Percentiles rank a stretch among this genome's conserved stretches.
phyloP scores from a whole-genome alignment of 2,888 invertebrate species.

The Oxycera nigricornis region DNA sequence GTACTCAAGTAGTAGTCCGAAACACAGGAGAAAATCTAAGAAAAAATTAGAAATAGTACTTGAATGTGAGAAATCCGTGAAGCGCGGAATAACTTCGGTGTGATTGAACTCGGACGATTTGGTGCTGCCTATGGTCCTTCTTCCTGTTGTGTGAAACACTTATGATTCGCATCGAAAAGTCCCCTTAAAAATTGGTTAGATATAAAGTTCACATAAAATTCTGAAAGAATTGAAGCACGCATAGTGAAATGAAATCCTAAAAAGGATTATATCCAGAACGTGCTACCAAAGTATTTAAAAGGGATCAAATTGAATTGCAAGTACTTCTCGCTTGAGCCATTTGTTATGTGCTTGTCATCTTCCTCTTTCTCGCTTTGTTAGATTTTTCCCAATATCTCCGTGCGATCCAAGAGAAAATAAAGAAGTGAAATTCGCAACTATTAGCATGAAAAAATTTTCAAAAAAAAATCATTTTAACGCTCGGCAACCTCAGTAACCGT shows the following conservation, averaged over 20 bases:
- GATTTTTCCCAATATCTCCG: background rate
- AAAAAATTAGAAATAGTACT: background rate
- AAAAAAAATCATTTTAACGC: background rate
- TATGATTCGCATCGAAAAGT: too few species aligned
- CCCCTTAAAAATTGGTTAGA: too few species aligned
- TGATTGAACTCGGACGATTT: too few species aligned
- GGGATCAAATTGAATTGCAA: background rate
- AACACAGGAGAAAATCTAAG: background rate
- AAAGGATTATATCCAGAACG: too few species aligned
- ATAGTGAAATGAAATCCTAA: too few species aligned
- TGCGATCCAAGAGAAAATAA: background rate
- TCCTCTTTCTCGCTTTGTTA: background rate
- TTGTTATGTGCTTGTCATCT: background rate
- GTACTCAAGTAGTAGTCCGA: background rate
- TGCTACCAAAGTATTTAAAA: too few species aligned
- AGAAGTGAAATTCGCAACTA: background rate
- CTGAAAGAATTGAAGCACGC: too few species aligned
- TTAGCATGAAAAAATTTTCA: background rate
- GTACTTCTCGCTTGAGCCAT: background rate
- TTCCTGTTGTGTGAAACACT: too few species aligned
- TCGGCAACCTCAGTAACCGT: background rate
- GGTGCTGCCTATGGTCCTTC: too few species aligned
- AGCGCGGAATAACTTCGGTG: constrained; percentile 22
- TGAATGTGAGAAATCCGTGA: constrained; percentile 22
- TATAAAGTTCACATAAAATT: too few species aligned